Base-by-base conservation (phyloP, 2,888 invertebrate species). In the Ichneumoninae sp. region DNA sequence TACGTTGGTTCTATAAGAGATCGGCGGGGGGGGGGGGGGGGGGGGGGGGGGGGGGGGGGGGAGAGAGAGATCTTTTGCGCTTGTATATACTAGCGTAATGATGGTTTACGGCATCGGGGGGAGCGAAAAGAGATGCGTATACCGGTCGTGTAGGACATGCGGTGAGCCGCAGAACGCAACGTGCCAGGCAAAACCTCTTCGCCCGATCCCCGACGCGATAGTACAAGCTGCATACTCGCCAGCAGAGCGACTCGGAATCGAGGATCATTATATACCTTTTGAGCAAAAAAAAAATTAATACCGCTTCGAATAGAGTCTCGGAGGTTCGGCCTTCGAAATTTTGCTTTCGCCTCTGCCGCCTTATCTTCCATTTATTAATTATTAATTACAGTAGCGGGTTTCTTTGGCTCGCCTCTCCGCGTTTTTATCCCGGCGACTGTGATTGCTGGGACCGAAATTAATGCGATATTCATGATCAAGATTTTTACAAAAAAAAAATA, bases 141-240 rank as follows among this genome's bases (percentile, higher is more conserved):
- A 88, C 90, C 89, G 89, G 88, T 89, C 91, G 92, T 93, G 92
- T 93, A 90, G 92, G 92, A 93, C 93, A 93, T 93, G 93, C 93
- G 93, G 93, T 93, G 89, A 91, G 92, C 93, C 93, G 91, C 93
- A 93, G 91, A 91, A 91, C 90, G 90, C 90, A 88, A 70, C 89
- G 86, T 89, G 89, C 69, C 81, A 68, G 69, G 91, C 90, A 90
- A 92, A 91, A 91, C 90, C 89, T 87, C 74, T 75, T 60, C 75
- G 77, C 84, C 62, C 66, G 74, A 81, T 77, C 54, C 68, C 75
- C 78, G 81, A 6, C 70, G 22, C 69, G 68, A 78, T 80, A 82
- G 78, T 69, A 66, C 77, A 50, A 80, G 54, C 80, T 72, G 69
- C 69, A 68, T 19, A 76, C 71, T 30, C 75, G 66, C 70, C 69